Evolutionary conservation across 2,888 invertebrate genomes (phyloP).

Genomic region (Dilophus febrilis): DNA sequence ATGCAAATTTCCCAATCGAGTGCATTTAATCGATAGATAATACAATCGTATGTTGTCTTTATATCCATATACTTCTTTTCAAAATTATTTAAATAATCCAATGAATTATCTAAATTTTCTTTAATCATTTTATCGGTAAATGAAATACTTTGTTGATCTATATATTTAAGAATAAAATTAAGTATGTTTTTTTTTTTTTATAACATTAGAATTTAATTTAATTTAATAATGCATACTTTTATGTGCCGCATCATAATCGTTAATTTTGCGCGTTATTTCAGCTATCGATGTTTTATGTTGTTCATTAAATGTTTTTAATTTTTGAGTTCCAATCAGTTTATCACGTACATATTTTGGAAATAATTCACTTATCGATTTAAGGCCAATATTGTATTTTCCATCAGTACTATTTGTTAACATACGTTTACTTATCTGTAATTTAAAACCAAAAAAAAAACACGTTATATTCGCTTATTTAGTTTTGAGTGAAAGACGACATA

Average conservation of each 20-base stretch:
- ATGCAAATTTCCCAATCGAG: slow-evolving; percentile 47
- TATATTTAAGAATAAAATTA: background rate
- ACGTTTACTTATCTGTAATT: slow-evolving; percentile 18
- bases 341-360: slow-evolving; percentile 74
- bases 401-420: slow-evolving; percentile 49
- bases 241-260: slow-evolving; percentile 52
- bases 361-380: slow-evolving; percentile 69
- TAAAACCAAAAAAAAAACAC: slow-evolving; percentile 1
- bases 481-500: no score
- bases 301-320: slow-evolving; percentile 72
- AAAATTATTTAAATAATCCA: slow-evolving; percentile 62
- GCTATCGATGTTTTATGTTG: slow-evolving; percentile 63
- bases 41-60: slow-evolving; percentile 84
- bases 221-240: slow-evolving; percentile 20
- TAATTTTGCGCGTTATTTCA: slow-evolving; percentile 55
- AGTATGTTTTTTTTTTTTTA: background rate
- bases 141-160: slow-evolving; percentile 15
- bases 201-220: background rate
- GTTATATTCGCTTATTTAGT: no score
- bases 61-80: slow-evolving; percentile 80
- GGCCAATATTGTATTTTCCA: slow-evolving; percentile 71
- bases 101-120: slow-evolving; percentile 74
- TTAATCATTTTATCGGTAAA: slow-evolving; percentile 62
- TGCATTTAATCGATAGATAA: slow-evolving; percentile 81
- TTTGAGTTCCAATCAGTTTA: slow-evolving; percentile 59